Conservation (phyloP, 2,888 invertebrate genomes). For the Leptodirus hochenwartii region DNA sequence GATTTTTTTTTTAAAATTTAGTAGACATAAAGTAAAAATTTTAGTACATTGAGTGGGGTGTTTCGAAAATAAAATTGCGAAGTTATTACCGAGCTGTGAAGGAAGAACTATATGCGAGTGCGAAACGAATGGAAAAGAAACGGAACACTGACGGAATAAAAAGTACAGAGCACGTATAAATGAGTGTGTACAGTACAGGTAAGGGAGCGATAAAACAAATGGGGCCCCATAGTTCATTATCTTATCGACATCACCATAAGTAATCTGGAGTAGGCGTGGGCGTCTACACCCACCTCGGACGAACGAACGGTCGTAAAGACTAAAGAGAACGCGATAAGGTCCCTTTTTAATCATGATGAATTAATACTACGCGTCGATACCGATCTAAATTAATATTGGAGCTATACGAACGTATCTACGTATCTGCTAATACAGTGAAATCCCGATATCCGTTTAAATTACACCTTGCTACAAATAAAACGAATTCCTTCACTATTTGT, state of each 20-base stretch:
- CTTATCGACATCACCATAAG: conserved; percentile 24
- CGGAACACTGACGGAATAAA: neutral
- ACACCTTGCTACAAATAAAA: too few species aligned
- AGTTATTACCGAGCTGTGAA: too few species aligned
- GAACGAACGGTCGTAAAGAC: too few species aligned
- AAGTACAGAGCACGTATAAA: too few species aligned
- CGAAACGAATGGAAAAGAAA: conserved; percentile 3
- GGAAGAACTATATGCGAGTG: conserved; percentile 7
- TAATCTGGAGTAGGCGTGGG: conserved; percentile 24
- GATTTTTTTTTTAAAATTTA: too few species aligned
- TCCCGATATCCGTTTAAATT: conserved; percentile 2
- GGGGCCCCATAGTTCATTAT: conserved; percentile 13
- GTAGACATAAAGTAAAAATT: too few species aligned
- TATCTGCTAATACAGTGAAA: neutral
- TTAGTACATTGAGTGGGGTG: too few species aligned
- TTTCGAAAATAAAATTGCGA: too few species aligned
- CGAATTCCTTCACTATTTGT: too few species aligned
- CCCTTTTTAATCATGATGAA: conserved; percentile 8
- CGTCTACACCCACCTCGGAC: conserved; percentile 20
- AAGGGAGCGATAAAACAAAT: conserved; percentile 7
- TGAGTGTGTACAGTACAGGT: too few species aligned
- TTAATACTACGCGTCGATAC: conserved; percentile 7
- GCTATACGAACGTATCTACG: conserved; percentile 1
- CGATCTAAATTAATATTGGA: conserved; percentile 9
- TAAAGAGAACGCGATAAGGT: conserved; percentile 7